Base-by-base conservation (phyloP, 1,140 invertebrate species). In the Teleogryllus occipitalis region DNA sequence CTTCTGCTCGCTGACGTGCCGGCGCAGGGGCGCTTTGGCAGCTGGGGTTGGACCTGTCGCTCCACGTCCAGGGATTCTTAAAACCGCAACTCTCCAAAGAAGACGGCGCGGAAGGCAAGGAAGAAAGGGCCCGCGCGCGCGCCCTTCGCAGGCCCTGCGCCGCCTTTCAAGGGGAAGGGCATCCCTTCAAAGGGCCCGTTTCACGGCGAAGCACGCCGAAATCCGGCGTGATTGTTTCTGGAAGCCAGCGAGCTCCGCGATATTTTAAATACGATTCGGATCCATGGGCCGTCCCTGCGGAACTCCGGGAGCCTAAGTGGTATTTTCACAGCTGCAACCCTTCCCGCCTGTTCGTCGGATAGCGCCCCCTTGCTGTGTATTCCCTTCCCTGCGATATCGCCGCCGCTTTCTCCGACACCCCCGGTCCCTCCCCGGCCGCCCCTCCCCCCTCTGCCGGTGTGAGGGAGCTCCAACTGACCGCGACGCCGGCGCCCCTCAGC, bases 191-290 rank as follows among this genome's bases (percentile, higher is more conserved):
- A 65, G 54, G 18, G 27, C 10, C 2, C 54, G 54, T 65, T 18
- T 1, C 10, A 65, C 54, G 18, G 54, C 10, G 10, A 65, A 18
- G 18, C 54, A 65, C 54, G 54, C 54, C 18, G 54, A 65, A 65
- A 65, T 65, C 54, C 54, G 54, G 54, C 54, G 54, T 65, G 54
- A 65, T 65, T 65, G 54, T 65, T 65, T 65, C 54, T 65, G 54
- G 18, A 65, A 65, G 54, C 54, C 54, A 18, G 54, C 54, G 54
- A 18, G 18, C 10, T 39, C 27, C 27, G 54, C 10, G 10, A 18
- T 65, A 65, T 65, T 65, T 65, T 10, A 65, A 65, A 65, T 7
- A 65, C 54, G 54, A 14, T 65, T 65, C 54, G 18, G 54, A 65
- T 65, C 18, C 54, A 3, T 1, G 27, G 27, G 27, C 27, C 27